Conservation (phyloP, 2,113 vertebrate genomes). For the Callorhinus ursinus region DNA sequence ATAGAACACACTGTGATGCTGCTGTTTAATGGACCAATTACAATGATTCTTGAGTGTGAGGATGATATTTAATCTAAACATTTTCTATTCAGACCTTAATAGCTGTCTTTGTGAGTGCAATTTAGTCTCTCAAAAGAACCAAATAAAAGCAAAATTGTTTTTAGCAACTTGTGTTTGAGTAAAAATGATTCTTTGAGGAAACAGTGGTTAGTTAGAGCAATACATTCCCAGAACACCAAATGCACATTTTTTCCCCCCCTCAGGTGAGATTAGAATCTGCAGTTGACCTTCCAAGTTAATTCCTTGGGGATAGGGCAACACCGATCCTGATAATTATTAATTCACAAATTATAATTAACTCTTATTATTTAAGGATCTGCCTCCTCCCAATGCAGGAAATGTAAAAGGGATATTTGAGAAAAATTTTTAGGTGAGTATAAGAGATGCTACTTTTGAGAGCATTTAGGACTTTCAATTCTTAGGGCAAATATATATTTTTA, state of each 20-base stretch:
- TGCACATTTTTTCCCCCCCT: neutral
- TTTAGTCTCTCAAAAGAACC: slow-evolving; percentile 79
- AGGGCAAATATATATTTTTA: slow-evolving; percentile 74
- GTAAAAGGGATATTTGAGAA: slow-evolving; percentile 52
- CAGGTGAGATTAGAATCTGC: neutral
- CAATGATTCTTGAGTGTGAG: slow-evolving; percentile 82
- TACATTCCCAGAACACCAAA: neutral
- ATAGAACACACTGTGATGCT: slow-evolving; percentile 40
- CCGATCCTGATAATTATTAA: slow-evolving; percentile 14
- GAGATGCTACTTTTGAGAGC: slow-evolving; percentile 58
- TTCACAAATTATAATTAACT: slow-evolving; percentile 40
- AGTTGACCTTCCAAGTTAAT: neutral
- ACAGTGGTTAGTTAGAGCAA: slow-evolving; percentile 26
- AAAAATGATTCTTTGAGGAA: slow-evolving; percentile 75
- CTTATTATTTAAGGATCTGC: neutral
- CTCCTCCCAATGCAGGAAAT: neutral
- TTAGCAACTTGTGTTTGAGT: slow-evolving; percentile 66
- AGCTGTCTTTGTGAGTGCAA: slow-evolving; percentile 78
- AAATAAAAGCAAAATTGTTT: slow-evolving; percentile 68
- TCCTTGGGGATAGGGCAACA: neutral
- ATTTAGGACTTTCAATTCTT: slow-evolving; percentile 76
- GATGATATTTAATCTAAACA: slow-evolving; percentile 84
- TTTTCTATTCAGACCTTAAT: slow-evolving; percentile 85
- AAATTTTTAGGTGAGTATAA: slow-evolving; percentile 77
- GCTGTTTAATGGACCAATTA: slow-evolving; percentile 80